Conservation (phyloP, 64 coral and sea anemone genomes). For the Stylophora pistillata region DNA sequence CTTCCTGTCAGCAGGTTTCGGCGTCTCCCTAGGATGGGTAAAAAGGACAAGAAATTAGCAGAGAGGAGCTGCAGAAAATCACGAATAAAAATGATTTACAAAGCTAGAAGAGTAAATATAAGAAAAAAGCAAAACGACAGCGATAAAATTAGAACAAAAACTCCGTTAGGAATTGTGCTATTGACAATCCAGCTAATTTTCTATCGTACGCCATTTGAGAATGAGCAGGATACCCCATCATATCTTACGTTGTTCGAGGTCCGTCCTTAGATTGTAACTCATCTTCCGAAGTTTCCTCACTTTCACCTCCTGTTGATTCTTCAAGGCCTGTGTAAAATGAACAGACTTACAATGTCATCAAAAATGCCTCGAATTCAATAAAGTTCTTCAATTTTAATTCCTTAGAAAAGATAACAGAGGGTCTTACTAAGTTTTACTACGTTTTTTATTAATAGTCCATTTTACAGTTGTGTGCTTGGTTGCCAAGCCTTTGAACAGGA, state of each 20-base stretch:
- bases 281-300: slow-evolving; percentile 38
- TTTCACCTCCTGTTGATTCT: slow-evolving; percentile 43
- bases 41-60: not conserved
- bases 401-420: not conserved
- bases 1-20: not conserved
- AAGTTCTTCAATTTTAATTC: not conserved
- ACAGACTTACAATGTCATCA: not conserved
- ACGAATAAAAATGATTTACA: no score
- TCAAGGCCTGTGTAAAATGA: slow-evolving; percentile 25
- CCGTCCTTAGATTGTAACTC: slow-evolving; percentile 1
- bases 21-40: not conserved
- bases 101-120: no score
- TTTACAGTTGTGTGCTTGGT: no score
- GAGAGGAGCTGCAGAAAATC: not conserved
- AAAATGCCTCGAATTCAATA: not conserved
- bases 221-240: no score
- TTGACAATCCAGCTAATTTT: no score
- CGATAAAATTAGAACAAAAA: no score
- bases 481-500: no score
- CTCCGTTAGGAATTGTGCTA: no score
- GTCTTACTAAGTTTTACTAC: no score
- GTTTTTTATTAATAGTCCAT: no score
- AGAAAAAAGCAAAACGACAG: no score
- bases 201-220: no score
- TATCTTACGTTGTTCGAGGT: not conserved